Evolutionary conservation across 92 coral and sea anemone genomes (phyloP).

Genomic region (Chrysogorgia sp.): DNA sequence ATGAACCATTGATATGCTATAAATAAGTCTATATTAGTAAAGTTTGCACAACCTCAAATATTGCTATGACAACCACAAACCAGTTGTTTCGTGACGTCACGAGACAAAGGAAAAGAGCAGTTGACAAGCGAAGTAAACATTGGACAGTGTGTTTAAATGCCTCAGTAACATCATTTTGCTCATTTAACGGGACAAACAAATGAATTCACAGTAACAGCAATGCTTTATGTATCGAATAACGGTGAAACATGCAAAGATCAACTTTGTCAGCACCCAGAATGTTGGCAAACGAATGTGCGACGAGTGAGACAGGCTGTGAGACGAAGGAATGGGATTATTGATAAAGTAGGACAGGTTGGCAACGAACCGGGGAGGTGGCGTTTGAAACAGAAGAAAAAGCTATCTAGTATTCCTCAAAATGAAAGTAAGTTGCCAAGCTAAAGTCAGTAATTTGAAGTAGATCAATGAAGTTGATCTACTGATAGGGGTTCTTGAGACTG

Average conservation of each 20-base stretch:
- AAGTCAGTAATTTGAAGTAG: not conserved
- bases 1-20: too few relatives aligned
- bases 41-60: not conserved
- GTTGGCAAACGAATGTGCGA: conserved; percentile 87
- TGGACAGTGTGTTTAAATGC: not conserved
- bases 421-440: conserved; percentile 1
- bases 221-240: conserved; percentile 34
- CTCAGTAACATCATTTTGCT: not conserved
- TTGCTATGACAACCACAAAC: conserved; percentile 15
- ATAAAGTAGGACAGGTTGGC: not conserved
- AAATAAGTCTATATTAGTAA: too few relatives aligned
- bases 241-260: conserved; percentile 66
- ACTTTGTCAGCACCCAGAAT: conserved; percentile 96
- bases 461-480: not conserved
- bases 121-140: not conserved
- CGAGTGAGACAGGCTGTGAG: conserved; percentile 88
- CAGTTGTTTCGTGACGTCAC: not conserved
- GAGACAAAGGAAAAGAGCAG: conserved; percentile 20
- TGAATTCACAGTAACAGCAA: not conserved
- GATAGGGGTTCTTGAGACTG: too few relatives aligned
- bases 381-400: not conserved
- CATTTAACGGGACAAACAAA: not conserved
- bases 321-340: conserved; percentile 71
- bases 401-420: not conserved
- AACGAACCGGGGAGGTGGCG: not conserved